phyloP scores from a whole-genome alignment of 2,888 invertebrate species.

The Autographa gamma region DNA sequence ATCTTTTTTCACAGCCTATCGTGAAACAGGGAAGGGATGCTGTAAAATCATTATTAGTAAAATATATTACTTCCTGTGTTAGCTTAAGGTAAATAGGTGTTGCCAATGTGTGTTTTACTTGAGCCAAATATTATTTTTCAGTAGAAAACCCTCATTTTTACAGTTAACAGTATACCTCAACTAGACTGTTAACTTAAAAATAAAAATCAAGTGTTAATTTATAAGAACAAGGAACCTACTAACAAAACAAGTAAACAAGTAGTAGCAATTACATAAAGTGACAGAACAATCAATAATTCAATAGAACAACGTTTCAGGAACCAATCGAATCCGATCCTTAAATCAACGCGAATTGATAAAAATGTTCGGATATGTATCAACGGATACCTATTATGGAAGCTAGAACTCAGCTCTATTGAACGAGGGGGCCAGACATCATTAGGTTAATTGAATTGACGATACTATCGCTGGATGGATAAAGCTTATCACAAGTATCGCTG shows the following conservation, averaged over 20 bases:
- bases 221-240: not conserved
- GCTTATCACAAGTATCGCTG: slow-evolving; percentile 79
- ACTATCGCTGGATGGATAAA: slow-evolving; percentile 74
- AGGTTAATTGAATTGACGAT: slow-evolving; percentile 82
- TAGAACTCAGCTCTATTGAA: slow-evolving; percentile 60
- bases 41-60: slow-evolving; percentile 22
- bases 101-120: too few species aligned
- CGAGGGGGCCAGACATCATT: slow-evolving; percentile 75
- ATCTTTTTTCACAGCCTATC: slow-evolving; percentile 33
- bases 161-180: too few species aligned
- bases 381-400: slow-evolving; percentile 61
- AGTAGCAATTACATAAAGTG: not conserved
- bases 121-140: too few species aligned
- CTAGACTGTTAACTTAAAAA: too few species aligned
- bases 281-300: slow-evolving; percentile 5
- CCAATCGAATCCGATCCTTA: slow-evolving; percentile 54
- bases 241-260: not conserved
- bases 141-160: too few species aligned
- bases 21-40: slow-evolving; percentile 25
- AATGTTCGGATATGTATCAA: slow-evolving; percentile 57
- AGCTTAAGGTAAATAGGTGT: too few species aligned
- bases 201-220: too few species aligned
- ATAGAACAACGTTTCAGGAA: slow-evolving; percentile 26
- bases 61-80: not conserved
- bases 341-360: slow-evolving; percentile 51